Evolutionary conservation across 2,888 invertebrate genomes (phyloP), one percentile per base, ranked within the genome.

Genomic region (Strigamia maritima): DNA sequence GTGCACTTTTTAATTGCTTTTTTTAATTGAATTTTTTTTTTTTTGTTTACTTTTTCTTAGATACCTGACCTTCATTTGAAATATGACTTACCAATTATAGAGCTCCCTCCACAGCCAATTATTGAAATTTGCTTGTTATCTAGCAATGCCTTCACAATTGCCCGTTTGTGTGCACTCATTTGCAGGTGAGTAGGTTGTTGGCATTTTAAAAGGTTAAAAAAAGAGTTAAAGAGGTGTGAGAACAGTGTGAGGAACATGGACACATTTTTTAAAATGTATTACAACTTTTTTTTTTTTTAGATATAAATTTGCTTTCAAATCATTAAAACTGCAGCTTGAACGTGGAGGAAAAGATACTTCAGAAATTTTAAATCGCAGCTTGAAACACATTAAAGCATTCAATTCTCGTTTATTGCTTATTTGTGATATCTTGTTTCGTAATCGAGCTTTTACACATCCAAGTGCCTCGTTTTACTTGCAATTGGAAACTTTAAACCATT

Each of bases 171-270:
- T 75, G 75, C 38, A 38, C 75, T 75, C 75, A 75, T 75, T 35
- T 75, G 75, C 35, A 75, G 77, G 44, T 77, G 26, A 77, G 38
- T 76, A 44, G 82, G 79, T 70, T 70, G 28, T 70, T 70, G 70
- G 70, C 70, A 28, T 70, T 28, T 70, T 26, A 70, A 26, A 70
- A n/a, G 26, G 24, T 35, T 35, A 35, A 35, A 16, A 70, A 70
- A 70, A 65, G 26, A 65, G 26, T 26, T 7, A 26, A 65, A 65
- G 16, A 70, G 26, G 26, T 70, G 70, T 70, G 70, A 70, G 70
- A 70, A 70, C 70, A 70, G 70, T 26, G n/a, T 26, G 70, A 12
- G 26, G 26, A 70, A 70, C 70, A 7, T 70, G 4, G 60, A 60
- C 26, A 24, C 6, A 65, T 24, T 24, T 60, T 28, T 65, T 3